Percentiles rank a stretch among this genome's conserved stretches.
phyloP scores from a whole-genome alignment of 1,140 invertebrate species.

The Bombus vancouverensis region DNA sequence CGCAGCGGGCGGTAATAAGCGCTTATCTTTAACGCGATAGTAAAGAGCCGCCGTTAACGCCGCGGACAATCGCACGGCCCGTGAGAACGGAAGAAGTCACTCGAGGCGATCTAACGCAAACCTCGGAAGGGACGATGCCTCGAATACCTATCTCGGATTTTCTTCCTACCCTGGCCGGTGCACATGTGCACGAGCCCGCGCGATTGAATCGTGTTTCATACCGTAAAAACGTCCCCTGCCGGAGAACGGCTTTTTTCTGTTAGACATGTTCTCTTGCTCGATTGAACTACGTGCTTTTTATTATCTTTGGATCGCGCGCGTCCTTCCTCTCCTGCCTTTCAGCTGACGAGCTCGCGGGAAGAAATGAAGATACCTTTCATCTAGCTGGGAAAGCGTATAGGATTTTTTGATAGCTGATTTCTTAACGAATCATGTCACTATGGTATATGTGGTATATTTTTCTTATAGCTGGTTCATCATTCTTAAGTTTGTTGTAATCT shows the following conservation, averaged over 20 bases:
- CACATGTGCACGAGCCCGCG: slow-evolving; percentile 18
- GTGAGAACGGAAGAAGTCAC: slow-evolving; percentile 68
- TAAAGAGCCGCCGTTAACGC: slow-evolving; percentile 66
- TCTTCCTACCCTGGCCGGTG: background rate
- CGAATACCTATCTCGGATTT: slow-evolving; percentile 33
- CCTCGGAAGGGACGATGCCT: background rate
- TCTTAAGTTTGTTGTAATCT: too few species aligned
- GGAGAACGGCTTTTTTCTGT: background rate
- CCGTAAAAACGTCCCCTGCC: slow-evolving; percentile 8
- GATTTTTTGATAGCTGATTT: background rate
- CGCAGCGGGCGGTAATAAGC: slow-evolving; percentile 68
- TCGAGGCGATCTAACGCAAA: slow-evolving; percentile 37
- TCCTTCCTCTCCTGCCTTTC: background rate
- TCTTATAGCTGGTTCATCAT: too few species aligned
- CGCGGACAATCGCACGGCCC: slow-evolving; percentile 60
- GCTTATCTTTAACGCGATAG: slow-evolving; percentile 71
- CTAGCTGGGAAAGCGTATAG: background rate
- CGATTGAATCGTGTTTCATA: slow-evolving; percentile 32
- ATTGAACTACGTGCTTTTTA: background rate
- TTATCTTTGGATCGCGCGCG: background rate
- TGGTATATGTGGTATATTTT: too few species aligned
- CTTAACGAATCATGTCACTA: too few species aligned
- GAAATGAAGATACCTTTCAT: background rate
- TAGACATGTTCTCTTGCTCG: background rate
- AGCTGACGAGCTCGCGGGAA: background rate